Evolutionary conservation across 2,113 vertebrate genomes (phyloP), one percentile per base, ranked within the genome.

Genomic region (Seriola dumerili): DNA sequence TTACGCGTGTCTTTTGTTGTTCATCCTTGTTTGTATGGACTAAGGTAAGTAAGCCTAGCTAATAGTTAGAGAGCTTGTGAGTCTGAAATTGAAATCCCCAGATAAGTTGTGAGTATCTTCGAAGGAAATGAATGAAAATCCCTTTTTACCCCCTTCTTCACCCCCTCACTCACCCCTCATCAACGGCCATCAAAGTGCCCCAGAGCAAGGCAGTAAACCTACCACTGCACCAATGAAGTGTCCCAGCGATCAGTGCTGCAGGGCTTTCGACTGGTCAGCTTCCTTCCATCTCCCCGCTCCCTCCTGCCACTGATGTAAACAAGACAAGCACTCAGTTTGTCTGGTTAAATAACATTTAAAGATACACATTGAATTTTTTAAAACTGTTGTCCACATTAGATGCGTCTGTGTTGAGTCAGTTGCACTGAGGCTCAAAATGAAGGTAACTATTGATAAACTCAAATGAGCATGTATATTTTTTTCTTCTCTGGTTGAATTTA

Each of bases 201-300:
- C 46, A 16, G 34, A 81, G 78, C 66, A 65, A 66, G 61, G 70
- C 67, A 79, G 66, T 76, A 77, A 86, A 81, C 19, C 25, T 10
- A 44, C 25, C 36, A 32, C 32, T 38, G 48, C 66, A 40, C n/a
- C 40, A 40, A 21, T 61, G 59, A 80, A 59, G 71, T 5, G 42
- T 76, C 78, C 52, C 54, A 13, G 63, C 21, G 55, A 73, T 71
- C 67, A 59, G 1, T 5, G 65, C 81, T 90, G 77, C 61, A 21
- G 77, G 77, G 65, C 76, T 50, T 52, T 48, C 58, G 73, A 58
- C 81, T 48, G 64, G 40, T 70, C 34, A 5, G 38, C 63, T 81
- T 88, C 78, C 78, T 80, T 61, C 58, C 59, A 34, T 50, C 34
- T 82, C 40, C 6, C 9, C 10, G 42, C 57, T 80, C 21, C 65